A percentile compares a stretch with the other conserved stretches of the same genome.
phyloP scores from a whole-genome alignment of 2,113 vertebrate species.

The Speoplatyrhinus poulsoni region DNA sequence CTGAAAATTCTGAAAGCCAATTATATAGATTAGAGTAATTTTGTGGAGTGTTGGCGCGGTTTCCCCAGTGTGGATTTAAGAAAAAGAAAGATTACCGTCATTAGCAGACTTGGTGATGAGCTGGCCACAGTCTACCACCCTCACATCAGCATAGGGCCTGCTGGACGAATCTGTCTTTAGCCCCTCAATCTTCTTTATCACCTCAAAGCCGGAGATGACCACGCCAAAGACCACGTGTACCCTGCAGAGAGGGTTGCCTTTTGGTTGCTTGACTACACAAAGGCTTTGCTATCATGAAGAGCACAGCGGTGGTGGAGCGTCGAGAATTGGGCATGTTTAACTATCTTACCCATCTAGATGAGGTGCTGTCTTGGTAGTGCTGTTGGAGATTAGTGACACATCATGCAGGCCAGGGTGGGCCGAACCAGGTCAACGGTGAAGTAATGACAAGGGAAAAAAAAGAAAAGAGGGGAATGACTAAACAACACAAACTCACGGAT shows the following conservation, averaged over 20 bases:
- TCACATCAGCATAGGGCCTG: constrained; percentile 93
- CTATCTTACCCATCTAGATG: constrained; percentile 91
- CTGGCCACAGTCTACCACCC: constrained; percentile 94
- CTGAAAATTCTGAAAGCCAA: background rate
- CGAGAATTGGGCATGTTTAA: background rate
- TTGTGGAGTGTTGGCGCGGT: background rate
- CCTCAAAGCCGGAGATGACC: constrained; percentile 96
- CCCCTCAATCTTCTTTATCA: constrained; percentile 94
- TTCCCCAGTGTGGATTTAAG: background rate
- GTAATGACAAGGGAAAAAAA: constrained; percentile 47
- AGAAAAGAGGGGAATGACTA: constrained; percentile 57
- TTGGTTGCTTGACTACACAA: background rate
- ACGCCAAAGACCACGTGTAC: constrained; percentile 98
- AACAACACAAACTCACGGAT: constrained; percentile 39
- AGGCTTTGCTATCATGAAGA: background rate
- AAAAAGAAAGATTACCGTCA: constrained; percentile 77
- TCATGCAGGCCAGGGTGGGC: constrained; percentile 27
- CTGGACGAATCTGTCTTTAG: constrained; percentile 95
- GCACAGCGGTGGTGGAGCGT: no score
- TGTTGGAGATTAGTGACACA: constrained; percentile 77
- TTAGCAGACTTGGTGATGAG: constrained; percentile 88
- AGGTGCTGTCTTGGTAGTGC: constrained; percentile 94
- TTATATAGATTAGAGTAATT: background rate
- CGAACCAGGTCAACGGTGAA: constrained; percentile 38
- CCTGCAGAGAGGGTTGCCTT: constrained; percentile 63